Percentiles rank a stretch among this genome's conserved stretches.
phyloP scores from a whole-genome alignment of 1,140 invertebrate species.

The Panagrolaimus sp. region DNA sequence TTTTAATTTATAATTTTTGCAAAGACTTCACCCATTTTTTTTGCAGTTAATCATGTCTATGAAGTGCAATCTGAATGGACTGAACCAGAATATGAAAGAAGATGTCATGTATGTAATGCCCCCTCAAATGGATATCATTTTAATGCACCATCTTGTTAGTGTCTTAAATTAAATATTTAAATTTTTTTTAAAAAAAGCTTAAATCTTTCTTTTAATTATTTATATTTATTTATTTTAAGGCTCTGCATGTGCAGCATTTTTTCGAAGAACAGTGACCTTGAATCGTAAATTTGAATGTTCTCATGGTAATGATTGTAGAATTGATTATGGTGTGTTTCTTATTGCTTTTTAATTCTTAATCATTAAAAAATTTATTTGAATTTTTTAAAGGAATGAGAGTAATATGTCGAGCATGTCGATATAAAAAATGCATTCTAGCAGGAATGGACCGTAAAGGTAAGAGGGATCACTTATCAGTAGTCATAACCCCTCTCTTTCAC shows the following conservation, averaged over 20 bases:
- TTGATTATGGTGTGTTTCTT: neutral
- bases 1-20: too few relatives aligned
- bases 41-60: too few relatives aligned
- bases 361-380: neutral
- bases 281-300: constrained; percentile 12
- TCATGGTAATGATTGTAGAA: constrained; percentile 6
- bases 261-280: constrained; percentile 5
- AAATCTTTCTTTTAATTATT: too few relatives aligned
- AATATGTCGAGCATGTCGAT: constrained; percentile 7
- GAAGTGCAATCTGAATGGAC: too few relatives aligned
- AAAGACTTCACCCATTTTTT: too few relatives aligned
- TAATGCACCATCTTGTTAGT: constrained; percentile 12
- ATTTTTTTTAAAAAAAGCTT: neutral
- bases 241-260: constrained; percentile 13
- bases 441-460: neutral
- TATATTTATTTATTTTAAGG: constrained; percentile 10
- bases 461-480: too few relatives aligned
- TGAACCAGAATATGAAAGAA: neutral
- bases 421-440: constrained; percentile 10
- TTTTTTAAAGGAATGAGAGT: constrained; percentile 3
- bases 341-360: neutral
- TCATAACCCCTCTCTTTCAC: too few relatives aligned
- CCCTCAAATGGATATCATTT: constrained; percentile 11
- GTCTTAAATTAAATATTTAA: neutral
- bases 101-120: constrained; percentile 9